These are phyloP conservation scores for Epizoanthus fatuus DNA, from an alignment of 92 coral and sea anemone species.

Conservation along the genomic window DNA sequence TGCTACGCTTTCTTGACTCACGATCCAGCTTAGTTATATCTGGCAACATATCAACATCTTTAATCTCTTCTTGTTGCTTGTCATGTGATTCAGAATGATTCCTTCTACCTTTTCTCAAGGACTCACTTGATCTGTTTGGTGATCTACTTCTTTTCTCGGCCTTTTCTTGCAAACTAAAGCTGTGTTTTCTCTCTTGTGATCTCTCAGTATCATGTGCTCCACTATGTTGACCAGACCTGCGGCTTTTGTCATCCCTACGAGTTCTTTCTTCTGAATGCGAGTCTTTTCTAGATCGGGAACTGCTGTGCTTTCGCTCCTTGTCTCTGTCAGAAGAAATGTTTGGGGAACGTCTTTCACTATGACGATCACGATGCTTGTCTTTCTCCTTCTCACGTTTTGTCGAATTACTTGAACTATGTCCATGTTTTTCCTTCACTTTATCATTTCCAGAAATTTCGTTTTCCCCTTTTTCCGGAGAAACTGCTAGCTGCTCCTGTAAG, in stretches of 20 bases:
- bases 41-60: slow-evolving; percentile 1
- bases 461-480: slow-evolving; percentile 37
- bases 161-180: background rate
- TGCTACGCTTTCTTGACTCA: slow-evolving; percentile 25
- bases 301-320: slow-evolving; percentile 37
- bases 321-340: slow-evolving; percentile 22
- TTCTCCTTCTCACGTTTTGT: slow-evolving; percentile 46
- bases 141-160: slow-evolving; percentile 6
- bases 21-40: slow-evolving; percentile 1
- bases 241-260: slow-evolving; percentile 15
- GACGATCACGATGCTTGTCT: slow-evolving; percentile 30
- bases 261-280: slow-evolving; percentile 14
- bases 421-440: slow-evolving; percentile 33
- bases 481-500: slow-evolving; percentile 93
- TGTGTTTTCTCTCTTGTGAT: slow-evolving; percentile 1
- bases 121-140: slow-evolving; percentile 15
- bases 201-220: background rate
- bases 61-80: slow-evolving; percentile 6
- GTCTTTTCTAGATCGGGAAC: slow-evolving; percentile 49
- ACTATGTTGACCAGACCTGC: slow-evolving; percentile 1
- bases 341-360: slow-evolving; percentile 15
- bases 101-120: background rate
- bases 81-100: slow-evolving; percentile 42
- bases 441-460: slow-evolving; percentile 44
- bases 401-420: slow-evolving; percentile 32